Evolutionary conservation across 2,113 vertebrate species (phyloP).

Genomic region (Paradoxurus hermaphroditus): DNA sequence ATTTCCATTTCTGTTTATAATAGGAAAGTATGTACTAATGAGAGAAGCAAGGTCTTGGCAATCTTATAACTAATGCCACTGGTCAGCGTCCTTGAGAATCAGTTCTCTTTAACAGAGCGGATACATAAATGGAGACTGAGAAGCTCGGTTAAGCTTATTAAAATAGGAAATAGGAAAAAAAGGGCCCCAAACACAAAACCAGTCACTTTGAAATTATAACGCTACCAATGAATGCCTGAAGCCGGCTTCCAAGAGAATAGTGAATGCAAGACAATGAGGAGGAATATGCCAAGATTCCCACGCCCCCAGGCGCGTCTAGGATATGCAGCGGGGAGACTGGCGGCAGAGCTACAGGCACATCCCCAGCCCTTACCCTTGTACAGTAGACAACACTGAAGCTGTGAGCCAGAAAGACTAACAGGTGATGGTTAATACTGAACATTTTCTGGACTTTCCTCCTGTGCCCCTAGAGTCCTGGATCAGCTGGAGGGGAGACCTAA

Average conservation of each 20-base stretch:
- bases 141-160: not conserved
- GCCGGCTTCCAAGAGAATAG: not conserved
- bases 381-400: not conserved
- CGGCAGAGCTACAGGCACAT: not conserved
- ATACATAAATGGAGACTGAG: not conserved
- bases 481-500: not conserved
- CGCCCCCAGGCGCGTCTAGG: accelerated
- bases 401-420: not conserved
- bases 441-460: not conserved
- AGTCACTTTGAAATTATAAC: not conserved
- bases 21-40: not conserved
- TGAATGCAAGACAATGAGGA: accelerated
- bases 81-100: not conserved
- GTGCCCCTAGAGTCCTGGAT: not conserved
- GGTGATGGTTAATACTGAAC: not conserved
- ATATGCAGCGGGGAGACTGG: not conserved
- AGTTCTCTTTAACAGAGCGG: not conserved
- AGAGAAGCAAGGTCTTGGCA: not conserved
- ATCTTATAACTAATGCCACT: not conserved
- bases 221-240: not conserved
- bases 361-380: not conserved
- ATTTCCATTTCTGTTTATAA: not conserved
- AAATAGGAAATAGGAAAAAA: not conserved
- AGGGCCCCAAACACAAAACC: not conserved
- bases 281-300: accelerated